These are phyloP conservation scores for Turdus rufiventris DNA, from an alignment of 2,113 vertebrate genomes.

Conservation along the genomic window DNA sequence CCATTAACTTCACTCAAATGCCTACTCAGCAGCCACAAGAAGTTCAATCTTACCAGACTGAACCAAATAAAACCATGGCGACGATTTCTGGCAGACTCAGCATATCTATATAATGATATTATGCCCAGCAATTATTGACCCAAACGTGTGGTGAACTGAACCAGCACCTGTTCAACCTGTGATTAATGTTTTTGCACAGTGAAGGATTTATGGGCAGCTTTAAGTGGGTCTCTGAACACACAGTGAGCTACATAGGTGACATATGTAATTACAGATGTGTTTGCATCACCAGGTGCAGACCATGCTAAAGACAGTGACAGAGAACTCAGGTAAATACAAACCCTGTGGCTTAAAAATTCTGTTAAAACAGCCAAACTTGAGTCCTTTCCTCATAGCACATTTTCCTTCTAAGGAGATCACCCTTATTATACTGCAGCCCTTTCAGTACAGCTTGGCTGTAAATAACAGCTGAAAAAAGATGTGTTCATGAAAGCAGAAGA, in stretches of 20 bases:
- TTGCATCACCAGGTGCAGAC: background rate
- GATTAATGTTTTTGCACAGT: conserved; percentile 3
- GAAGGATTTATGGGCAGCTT: conserved; percentile 9
- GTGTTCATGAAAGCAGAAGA: background rate
- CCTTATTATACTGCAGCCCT: background rate
- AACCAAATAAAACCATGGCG: background rate
- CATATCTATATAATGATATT: background rate
- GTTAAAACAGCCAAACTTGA: background rate
- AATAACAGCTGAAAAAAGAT: background rate
- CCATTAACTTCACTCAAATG: background rate
- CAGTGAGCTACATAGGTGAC: background rate
- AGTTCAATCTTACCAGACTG: background rate
- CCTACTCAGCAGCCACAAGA: background rate
- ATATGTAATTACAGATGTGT: background rate
- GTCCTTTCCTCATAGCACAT: background rate
- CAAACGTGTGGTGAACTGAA: background rate
- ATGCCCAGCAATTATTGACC: background rate
- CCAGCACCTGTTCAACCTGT: background rate
- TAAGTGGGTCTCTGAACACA: background rate
- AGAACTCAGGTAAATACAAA: background rate
- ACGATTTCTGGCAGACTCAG: background rate
- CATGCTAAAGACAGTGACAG: background rate
- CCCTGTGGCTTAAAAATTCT: background rate
- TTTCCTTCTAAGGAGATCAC: background rate
- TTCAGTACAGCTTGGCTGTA: background rate